These are phyloP conservation scores for Pipistrellus pipistrellus DNA, from an alignment of 2,797 vertebrate species.

Conservation along the genomic window DNA sequence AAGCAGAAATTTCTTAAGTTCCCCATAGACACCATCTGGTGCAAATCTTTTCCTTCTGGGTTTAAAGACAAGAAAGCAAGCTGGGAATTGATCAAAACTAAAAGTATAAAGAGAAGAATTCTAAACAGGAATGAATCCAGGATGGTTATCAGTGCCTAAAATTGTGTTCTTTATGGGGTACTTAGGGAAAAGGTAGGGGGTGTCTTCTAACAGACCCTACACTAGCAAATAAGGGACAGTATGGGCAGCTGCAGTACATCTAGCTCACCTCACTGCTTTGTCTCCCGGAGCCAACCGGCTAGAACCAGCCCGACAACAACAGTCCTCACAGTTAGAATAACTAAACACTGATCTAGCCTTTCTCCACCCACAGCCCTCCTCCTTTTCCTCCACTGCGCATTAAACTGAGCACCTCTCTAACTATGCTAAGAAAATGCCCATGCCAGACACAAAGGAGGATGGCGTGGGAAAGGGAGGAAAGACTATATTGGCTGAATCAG, in stretches of 20 bases:
- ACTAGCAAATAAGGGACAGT: background rate
- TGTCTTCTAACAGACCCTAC: background rate
- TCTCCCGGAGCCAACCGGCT: conserved; percentile 73
- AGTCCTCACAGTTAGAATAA: conserved; percentile 54
- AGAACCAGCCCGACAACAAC: conserved; percentile 73
- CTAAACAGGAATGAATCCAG: conserved; percentile 44
- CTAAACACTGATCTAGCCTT: conserved; percentile 64
- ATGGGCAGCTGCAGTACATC: conserved; percentile 2
- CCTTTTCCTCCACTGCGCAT: conserved; percentile 26
- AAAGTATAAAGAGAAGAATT: conserved; percentile 36
- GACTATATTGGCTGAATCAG: background rate
- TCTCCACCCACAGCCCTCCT: conserved; percentile 68
- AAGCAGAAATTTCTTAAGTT: conserved; percentile 45
- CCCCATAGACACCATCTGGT: background rate
- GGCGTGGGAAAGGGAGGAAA: background rate
- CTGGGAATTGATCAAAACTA: conserved; percentile 50
- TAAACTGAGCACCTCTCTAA: background rate
- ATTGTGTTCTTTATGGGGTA: background rate
- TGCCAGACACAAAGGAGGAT: conserved; percentile 62
- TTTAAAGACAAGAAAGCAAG: conserved; percentile 55
- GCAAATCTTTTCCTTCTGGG: conserved; percentile 51
- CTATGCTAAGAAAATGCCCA: conserved; percentile 60
- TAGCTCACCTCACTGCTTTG: conserved; percentile 35
- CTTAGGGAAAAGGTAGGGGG: conserved; percentile 20
- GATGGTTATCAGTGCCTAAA: background rate